Base-by-base conservation (phyloP, 2,888 invertebrate genomes). In the Mesodorylaimus sp. region DNA sequence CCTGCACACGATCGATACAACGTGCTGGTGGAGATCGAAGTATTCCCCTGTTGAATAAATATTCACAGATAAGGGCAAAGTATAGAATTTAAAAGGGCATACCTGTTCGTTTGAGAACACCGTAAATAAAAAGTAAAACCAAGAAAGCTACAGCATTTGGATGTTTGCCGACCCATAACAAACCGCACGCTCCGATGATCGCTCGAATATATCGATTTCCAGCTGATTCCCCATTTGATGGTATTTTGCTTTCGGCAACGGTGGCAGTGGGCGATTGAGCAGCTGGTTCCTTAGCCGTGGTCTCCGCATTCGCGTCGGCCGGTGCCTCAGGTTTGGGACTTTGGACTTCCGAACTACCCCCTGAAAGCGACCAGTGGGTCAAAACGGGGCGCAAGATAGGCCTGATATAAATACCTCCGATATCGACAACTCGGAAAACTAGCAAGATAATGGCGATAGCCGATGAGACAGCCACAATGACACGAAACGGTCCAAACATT, bases 401-500 rank as follows among this genome's bases (percentile, higher is more conserved):
- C 32, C 16, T 32, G 16, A 32, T 13, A 32, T 13, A 32, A 16
- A 32, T 32, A 32, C 16, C 32, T 7, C 32, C 32, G 32, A 7
- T 32, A 16, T 32, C 16, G 56, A 64, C 52, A 3, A 60, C 46
- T 27, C 62, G 60, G 21, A 58, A 55, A 1, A 62, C 59, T 3
- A 64, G 53, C 3, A 60, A 51, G 1, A 49, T 55, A 1, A 64
- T 50, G 21, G 58, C 52, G n/a, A 54, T 49, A n/a, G 57, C 54
- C 7, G 55, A 53, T 5, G 52, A 45, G n/a, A 58, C 53, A 45
- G 64, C 63, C 19, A 60, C 56, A 23, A 59, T 47, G 2, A 63
- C 63, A 3, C 62, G 54, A 16, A 64, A 48, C 2, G 60, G 59
- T 1, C 61, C 62, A 37, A 60, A 61, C 45, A 57, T 58, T 2